Evolutionary conservation across 2,797 vertebrate species (phyloP).

Genomic region (Mycteria americana): DNA sequence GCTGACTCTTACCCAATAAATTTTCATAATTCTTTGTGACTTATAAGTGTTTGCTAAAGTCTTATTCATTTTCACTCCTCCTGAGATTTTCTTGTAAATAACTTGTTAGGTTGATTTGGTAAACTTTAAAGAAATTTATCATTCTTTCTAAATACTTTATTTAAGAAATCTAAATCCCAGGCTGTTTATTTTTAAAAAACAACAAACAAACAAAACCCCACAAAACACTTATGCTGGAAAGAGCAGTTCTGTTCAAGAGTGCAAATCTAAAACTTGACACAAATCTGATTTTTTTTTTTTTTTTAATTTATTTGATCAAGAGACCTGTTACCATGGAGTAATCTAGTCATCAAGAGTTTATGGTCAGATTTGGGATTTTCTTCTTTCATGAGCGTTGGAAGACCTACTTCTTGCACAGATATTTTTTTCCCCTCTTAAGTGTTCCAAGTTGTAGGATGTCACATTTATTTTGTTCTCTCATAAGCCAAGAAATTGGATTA

Average conservation of each 20-base stretch:
- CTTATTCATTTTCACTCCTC: neutral
- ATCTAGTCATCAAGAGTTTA: neutral
- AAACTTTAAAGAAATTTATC: neutral
- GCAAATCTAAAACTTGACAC: neutral
- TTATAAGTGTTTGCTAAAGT: neutral
- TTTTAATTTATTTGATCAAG: neutral
- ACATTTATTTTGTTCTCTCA: neutral
- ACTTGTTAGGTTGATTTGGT: neutral
- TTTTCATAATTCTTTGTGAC: neutral
- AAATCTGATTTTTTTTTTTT: neutral
- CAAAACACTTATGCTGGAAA: neutral
- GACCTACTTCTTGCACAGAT: neutral
- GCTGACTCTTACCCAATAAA: neutral
- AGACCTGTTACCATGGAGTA: neutral
- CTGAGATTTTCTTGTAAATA: neutral
- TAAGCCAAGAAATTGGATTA: neutral
- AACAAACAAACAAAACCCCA: neutral
- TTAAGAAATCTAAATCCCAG: neutral
- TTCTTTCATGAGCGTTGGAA: neutral
- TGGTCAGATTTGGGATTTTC: neutral
- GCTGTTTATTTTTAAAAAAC: neutral
- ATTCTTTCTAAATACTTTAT: neutral
- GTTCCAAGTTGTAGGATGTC: neutral
- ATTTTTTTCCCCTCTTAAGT: neutral
- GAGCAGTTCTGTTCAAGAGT: neutral